These are phyloP conservation scores for Aphelinus atriplicis DNA, from an alignment of 1,140 invertebrate genomes.

Conservation along the genomic window DNA sequence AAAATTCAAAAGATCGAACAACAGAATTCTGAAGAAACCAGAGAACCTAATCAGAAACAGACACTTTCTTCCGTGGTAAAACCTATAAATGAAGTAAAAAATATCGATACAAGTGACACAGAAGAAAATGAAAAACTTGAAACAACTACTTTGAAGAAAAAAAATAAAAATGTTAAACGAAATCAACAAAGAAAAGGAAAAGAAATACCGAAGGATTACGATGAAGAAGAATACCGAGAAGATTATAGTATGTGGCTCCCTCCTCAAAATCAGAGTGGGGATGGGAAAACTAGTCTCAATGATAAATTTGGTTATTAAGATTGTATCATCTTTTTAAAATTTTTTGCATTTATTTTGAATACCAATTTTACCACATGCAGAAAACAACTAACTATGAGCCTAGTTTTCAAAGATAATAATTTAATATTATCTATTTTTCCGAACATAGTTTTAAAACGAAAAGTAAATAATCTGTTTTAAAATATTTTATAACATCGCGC, in stretches of 20 bases:
- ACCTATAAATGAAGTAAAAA: not conserved
- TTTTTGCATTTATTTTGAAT: not conserved
- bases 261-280: constrained; percentile 78
- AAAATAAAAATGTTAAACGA: constrained; percentile 51
- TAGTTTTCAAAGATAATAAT: too few species aligned
- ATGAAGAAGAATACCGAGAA: constrained; percentile 68
- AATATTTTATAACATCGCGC: too few species aligned
- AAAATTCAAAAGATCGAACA: not conserved
- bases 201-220: constrained; percentile 56
- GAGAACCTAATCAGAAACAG: not conserved
- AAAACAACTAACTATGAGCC: not conserved
- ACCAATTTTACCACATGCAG: not conserved
- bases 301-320: constrained; percentile 83
- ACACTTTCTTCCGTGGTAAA: not conserved
- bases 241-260: constrained; percentile 83
- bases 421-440: too few species aligned
- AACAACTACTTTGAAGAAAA: constrained; percentile 34
- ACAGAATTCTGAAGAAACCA: not conserved
- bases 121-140: constrained; percentile 34
- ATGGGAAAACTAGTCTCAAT: constrained; percentile 83
- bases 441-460: too few species aligned
- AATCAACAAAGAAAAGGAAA: constrained; percentile 58
- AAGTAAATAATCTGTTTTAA: too few species aligned
- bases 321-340: constrained; percentile 7
- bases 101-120: not conserved